phyloP scores from a whole-genome alignment of 1,140 invertebrate genomes.

The Pollicipes pollicipes region DNA sequence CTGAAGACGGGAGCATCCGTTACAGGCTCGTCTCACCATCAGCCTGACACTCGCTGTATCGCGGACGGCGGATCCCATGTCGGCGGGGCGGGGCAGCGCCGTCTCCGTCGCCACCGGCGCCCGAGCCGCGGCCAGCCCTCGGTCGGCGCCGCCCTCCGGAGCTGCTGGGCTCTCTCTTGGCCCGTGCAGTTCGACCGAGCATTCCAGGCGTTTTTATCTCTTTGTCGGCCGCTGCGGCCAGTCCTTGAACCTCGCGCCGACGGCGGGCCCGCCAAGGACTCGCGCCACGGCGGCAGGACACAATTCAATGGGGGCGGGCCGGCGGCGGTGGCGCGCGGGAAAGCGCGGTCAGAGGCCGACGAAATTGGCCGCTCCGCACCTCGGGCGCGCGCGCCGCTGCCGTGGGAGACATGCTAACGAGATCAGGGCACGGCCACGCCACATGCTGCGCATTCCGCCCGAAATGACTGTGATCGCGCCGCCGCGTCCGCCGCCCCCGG shows the following conservation, averaged over 20 bases:
- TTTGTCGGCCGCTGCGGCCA: neutral
- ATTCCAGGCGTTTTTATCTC: neutral
- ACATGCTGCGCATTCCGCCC: neutral
- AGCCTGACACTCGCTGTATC: too few relatives aligned
- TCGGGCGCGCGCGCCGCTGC: neutral
- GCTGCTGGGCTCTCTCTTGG: too few relatives aligned
- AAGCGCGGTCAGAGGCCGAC: neutral
- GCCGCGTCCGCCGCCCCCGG: too few relatives aligned
- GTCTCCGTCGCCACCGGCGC: too few relatives aligned
- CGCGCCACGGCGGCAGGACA: neutral
- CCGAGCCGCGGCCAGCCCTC: neutral
- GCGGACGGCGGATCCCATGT: too few relatives aligned
- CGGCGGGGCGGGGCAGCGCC: too few relatives aligned
- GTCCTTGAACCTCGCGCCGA: neutral
- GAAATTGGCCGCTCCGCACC: neutral
- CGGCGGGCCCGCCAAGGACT: neutral
- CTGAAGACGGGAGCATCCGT: too few relatives aligned
- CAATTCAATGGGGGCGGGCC: neutral
- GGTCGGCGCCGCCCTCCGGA: too few relatives aligned
- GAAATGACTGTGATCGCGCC: neutral
- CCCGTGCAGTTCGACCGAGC: too few relatives aligned
- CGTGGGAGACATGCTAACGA: neutral
- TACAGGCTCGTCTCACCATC: too few relatives aligned
- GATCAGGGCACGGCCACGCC: neutral
- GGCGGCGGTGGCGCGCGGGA: too few relatives aligned